phyloP scores from a whole-genome alignment of 2,888 invertebrate genomes.

The Diploptera punctata region DNA sequence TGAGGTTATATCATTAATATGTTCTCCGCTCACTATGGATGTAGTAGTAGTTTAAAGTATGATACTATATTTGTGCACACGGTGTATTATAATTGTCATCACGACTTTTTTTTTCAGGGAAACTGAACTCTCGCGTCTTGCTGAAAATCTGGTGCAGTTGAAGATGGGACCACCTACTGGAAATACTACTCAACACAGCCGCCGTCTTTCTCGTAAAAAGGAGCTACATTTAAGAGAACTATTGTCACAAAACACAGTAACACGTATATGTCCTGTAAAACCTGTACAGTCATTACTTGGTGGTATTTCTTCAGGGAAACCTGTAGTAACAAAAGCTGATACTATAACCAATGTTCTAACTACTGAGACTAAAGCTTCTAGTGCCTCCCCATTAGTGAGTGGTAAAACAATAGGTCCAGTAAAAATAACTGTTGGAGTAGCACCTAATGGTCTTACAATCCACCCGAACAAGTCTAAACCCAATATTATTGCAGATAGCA shows the following conservation, averaged over 20 bases:
- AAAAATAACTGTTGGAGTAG: neutral
- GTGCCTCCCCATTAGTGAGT: neutral
- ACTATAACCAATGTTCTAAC: neutral
- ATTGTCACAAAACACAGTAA: slow-evolving; percentile 38
- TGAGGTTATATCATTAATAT: too few relatives aligned
- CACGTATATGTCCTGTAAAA: slow-evolving; percentile 37
- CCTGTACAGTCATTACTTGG: neutral
- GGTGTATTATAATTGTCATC: too few relatives aligned
- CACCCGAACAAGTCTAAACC: neutral
- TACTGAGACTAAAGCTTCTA: neutral
- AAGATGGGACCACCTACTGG: slow-evolving; percentile 32
- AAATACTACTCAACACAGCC: neutral
- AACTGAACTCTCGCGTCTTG: slow-evolving; percentile 47
- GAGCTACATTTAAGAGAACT: slow-evolving; percentile 42
- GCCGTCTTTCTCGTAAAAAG: slow-evolving; percentile 38
- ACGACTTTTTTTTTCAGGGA: too few relatives aligned
- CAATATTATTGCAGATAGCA: neutral
- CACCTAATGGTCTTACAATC: neutral
- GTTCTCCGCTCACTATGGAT: too few relatives aligned
- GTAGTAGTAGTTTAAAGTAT: too few relatives aligned
- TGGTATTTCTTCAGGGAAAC: slow-evolving; percentile 26
- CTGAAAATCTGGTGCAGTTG: slow-evolving; percentile 46
- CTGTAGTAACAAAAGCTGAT: neutral
- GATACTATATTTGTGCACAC: too few relatives aligned
- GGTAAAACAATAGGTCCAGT: neutral